Base-by-base conservation (phyloP, 2,113 vertebrate genomes). In the Notechis scutatus region DNA sequence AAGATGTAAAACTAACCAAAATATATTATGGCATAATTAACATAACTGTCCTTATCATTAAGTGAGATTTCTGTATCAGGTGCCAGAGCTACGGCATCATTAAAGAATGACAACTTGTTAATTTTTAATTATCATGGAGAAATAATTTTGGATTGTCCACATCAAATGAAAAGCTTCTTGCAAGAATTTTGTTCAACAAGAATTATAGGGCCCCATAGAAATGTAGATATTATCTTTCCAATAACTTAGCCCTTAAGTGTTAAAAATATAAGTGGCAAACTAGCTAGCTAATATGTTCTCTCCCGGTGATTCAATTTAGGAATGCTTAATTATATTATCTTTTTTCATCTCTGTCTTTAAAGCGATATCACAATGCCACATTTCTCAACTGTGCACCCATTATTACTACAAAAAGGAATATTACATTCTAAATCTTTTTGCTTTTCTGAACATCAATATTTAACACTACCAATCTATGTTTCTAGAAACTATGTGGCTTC, bases 341-440 rank as follows among this genome's bases (percentile, higher is more conserved):
- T 87, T 0, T 85, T 91, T 57, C 57, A 94, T n/a, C 1, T 57
- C 21, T 92, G 94, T 96, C 56, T 57, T 39, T 87, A 89, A 93
- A 59, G 54, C 88, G 87, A 88, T 95, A 69, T 92, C 90, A 18
- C 1, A 0, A 39, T 91, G 55, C 1, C 87, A 96, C 91, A 86
- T 95, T 92, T 89, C 92, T 90, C 52, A 85, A 64, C 90, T 94
- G 91, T 92, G 90, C 94, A 93, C 85, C 96, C 91, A 92, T 96
- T 93, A 90, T 55, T 55, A 95, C 93, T 92, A 95, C 93, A 94
- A 95, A 88, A 96, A 94, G 96, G 96, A 96, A 94, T 90, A 85
- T 95, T 87, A 55, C 92, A 93, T 91, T 94, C 94, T 93, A 87
- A 92, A 95, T 92, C 96, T 57, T 1, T 7, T 0, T 93, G 45